Evolutionary conservation across 2,888 invertebrate genomes (phyloP).

Genomic region (Minunthozetes semirufus): DNA sequence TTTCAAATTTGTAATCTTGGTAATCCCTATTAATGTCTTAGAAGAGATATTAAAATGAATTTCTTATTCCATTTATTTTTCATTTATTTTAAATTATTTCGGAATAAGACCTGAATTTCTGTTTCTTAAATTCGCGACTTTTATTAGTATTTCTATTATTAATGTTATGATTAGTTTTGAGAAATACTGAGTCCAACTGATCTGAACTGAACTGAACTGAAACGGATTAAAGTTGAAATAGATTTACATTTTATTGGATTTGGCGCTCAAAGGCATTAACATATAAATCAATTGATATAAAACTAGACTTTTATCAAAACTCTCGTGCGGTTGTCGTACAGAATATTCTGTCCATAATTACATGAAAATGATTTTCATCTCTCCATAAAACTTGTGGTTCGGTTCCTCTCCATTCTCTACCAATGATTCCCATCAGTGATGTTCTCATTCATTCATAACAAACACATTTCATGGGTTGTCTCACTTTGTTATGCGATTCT

Average conservation of each 20-base stretch:
- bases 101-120: not conserved
- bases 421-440: too few relatives aligned
- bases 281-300: conserved; percentile 11
- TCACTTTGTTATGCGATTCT: too few relatives aligned
- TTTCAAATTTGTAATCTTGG: too few relatives aligned
- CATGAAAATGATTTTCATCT: conserved; percentile 2
- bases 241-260: conserved; percentile 26
- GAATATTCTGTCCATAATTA: conserved; percentile 9
- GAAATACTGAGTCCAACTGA: too few relatives aligned
- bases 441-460: too few relatives aligned
- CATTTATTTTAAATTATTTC: too few relatives aligned
- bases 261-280: conserved; percentile 11
- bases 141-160: too few relatives aligned
- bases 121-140: not conserved
- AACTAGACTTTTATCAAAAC: not conserved
- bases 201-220: not conserved
- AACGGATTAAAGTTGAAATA: not conserved
- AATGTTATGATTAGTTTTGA: too few relatives aligned
- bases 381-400: not conserved
- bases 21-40: too few relatives aligned
- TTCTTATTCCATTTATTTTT: too few relatives aligned
- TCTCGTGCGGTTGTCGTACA: not conserved
- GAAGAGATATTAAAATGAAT: too few relatives aligned
- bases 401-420: not conserved
- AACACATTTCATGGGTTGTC: too few relatives aligned